phyloP scores from a whole-genome alignment of 2,888 invertebrate genomes.

The Choreutis nemorana region DNA sequence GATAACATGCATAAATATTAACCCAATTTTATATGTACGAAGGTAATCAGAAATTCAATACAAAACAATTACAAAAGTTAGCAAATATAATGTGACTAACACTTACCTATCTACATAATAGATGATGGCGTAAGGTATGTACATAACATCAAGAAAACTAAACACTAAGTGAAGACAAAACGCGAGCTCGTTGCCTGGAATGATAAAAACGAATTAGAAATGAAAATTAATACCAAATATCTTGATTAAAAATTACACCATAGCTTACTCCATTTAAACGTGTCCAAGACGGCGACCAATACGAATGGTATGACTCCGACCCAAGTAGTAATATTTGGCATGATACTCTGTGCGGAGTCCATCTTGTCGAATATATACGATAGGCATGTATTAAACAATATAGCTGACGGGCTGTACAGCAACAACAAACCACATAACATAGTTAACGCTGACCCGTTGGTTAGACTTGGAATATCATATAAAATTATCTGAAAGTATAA shows the following conservation, averaged over 20 bases:
- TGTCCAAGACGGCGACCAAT: conserved; percentile 75
- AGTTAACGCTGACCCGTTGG: conserved; percentile 73
- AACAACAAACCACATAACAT: conserved; percentile 72
- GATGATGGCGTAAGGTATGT: conserved; percentile 82
- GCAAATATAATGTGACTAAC: no score
- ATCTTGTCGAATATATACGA: conserved; percentile 84
- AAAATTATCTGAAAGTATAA: conserved; percentile 66
- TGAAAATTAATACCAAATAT: conserved; percentile 7
- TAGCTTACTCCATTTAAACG: conserved; percentile 72
- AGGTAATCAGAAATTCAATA: no score
- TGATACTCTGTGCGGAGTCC: conserved; percentile 82
- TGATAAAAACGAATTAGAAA: neutral
- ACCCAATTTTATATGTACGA: no score
- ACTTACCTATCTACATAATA: conserved; percentile 77
- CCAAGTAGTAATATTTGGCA: conserved; percentile 79
- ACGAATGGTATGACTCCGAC: conserved; percentile 79
- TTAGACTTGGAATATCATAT: conserved; percentile 75
- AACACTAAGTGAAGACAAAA: conserved; percentile 76
- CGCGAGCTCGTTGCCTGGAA: conserved; percentile 72
- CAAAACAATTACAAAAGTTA: neutral
- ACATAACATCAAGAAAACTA: conserved; percentile 79
- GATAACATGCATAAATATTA: no score
- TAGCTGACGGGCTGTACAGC: conserved; percentile 78
- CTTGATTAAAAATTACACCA: neutral
- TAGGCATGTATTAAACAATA: conserved; percentile 77